A percentile compares a stretch with the other conserved stretches of the same genome.
Conservation (phyloP, 2,888 invertebrate species). For the Caenorhabditis plicata region DNA sequence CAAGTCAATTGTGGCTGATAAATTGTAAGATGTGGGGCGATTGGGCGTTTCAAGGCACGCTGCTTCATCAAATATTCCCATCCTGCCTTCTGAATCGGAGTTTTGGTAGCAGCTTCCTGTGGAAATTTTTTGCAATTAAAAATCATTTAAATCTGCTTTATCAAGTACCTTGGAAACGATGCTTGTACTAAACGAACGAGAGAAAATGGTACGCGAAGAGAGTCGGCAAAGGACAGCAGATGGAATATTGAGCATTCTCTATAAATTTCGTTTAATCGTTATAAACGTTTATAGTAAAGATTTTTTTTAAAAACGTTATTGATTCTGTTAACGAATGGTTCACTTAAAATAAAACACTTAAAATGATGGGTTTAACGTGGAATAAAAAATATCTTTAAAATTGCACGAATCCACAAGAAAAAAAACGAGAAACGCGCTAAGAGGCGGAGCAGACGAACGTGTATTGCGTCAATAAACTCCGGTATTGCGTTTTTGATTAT, state of each 20-base stretch:
- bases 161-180: slow-evolving; percentile 16
- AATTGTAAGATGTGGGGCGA: slow-evolving; percentile 64
- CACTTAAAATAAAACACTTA: not conserved
- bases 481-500: not conserved
- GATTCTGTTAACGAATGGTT: too few species aligned
- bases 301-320: not conserved
- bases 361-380: not conserved
- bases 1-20: slow-evolving; percentile 65
- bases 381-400: slow-evolving; percentile 7
- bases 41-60: slow-evolving; percentile 55
- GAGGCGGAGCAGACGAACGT: slow-evolving; percentile 9
- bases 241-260: slow-evolving; percentile 33
- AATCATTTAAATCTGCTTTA: not conserved
- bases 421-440: slow-evolving; percentile 18
- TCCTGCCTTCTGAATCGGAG: slow-evolving; percentile 60
- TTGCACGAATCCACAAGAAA: slow-evolving; percentile 32
- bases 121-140: slow-evolving; percentile 3
- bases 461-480: slow-evolving; percentile 12
- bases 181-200: slow-evolving; percentile 23
- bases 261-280: slow-evolving; percentile 1
- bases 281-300: not conserved
- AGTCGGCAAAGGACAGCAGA: slow-evolving; percentile 25
- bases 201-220: slow-evolving; percentile 23
- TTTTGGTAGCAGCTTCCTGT: slow-evolving; percentile 43
- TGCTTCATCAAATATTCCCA: slow-evolving; percentile 63